Evolutionary conservation across 2,797 vertebrate species (phyloP), one percentile per base, ranked within the genome.

Genomic region (Gymnoscopelus braueri): DNA sequence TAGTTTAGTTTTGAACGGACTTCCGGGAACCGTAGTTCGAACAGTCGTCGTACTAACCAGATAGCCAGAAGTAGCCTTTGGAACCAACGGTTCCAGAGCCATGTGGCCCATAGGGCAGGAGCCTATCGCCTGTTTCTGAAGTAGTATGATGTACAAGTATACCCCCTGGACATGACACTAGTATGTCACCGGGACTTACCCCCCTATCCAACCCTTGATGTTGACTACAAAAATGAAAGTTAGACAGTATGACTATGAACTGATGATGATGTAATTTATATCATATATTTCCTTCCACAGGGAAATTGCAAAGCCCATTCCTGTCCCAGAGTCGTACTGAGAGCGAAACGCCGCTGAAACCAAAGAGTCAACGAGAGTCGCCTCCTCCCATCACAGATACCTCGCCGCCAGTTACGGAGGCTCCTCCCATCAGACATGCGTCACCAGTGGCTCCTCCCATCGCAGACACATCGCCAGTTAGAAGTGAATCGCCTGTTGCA

Each of bases 301-400:
- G 96, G 77, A 96, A 94, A 67, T 86, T 97, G 23, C 91, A 85
- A 84, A 97, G 95, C 85, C 94, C 91, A 0, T 96, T 97, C 84
- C 84, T 96, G 13, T 91, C 94, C 73, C 90, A 94, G 78, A 93
- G 89, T 67, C 74, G 81, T 8, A 88, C 74, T 0, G 89, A 93
- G 0, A 80, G 10, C 3, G 72, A 81, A 12, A 4, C 35, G 0
- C 9, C 3, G 0, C 12, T 0, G n/a, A 55, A 67, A 58, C 69
- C 72, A 32, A 50, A 9, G 26, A 9, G 14, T 32, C 67, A 59
- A 2, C 63, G 44, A 55, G 5, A 12, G 7, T 44, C 8, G 3
- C 7, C 53, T 57, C 26, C 32, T 5, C 14, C 24, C 48, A 2
- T 15, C 61, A 57, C 82, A 6, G 86, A 87, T 69, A 14, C 67